Percentiles rank a stretch among this genome's conserved stretches.
These are phyloP conservation scores for Andrena minutula DNA, from an alignment of 2,888 invertebrate genomes.

Conservation along the genomic window DNA sequence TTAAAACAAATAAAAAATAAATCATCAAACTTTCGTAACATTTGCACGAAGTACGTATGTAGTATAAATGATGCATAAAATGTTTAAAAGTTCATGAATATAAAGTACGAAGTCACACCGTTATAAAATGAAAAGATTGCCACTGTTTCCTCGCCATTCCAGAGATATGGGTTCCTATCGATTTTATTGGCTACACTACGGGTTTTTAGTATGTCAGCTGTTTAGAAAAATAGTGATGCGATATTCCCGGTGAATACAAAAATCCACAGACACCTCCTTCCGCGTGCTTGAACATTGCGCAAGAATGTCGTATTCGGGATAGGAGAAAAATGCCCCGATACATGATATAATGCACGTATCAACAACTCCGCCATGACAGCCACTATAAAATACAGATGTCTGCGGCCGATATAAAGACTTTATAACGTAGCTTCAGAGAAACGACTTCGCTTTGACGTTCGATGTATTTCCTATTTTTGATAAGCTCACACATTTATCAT, in stretches of 20 bases:
- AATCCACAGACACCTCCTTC: slow-evolving; percentile 28
- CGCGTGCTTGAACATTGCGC: not conserved
- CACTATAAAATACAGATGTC: slow-evolving; percentile 69
- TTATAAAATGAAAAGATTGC: not conserved
- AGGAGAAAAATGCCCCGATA: slow-evolving; percentile 21
- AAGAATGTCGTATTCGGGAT: slow-evolving; percentile 17
- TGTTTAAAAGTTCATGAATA: too few relatives aligned
- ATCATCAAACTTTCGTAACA: not conserved
- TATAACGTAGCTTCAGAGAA: not conserved
- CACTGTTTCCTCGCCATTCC: not conserved
- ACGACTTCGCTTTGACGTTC: slow-evolving; percentile 8
- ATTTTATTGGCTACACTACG: not conserved
- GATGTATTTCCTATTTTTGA: not conserved
- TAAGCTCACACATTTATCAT: not conserved
- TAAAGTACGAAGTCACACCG: too few relatives aligned
- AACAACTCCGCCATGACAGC: slow-evolving; percentile 42
- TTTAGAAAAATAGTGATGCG: not conserved
- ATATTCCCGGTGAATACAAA: slow-evolving; percentile 3
- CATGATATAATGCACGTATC: slow-evolving; percentile 63
- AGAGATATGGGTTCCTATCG: not conserved
- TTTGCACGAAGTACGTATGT: not conserved
- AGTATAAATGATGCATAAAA: not conserved
- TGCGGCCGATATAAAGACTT: slow-evolving; percentile 44
- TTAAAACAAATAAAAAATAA: too few relatives aligned
- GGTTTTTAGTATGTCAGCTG: not conserved